Conservation (phyloP, 2,888 invertebrate species). For the Marasmarcha lunaedactyla region DNA sequence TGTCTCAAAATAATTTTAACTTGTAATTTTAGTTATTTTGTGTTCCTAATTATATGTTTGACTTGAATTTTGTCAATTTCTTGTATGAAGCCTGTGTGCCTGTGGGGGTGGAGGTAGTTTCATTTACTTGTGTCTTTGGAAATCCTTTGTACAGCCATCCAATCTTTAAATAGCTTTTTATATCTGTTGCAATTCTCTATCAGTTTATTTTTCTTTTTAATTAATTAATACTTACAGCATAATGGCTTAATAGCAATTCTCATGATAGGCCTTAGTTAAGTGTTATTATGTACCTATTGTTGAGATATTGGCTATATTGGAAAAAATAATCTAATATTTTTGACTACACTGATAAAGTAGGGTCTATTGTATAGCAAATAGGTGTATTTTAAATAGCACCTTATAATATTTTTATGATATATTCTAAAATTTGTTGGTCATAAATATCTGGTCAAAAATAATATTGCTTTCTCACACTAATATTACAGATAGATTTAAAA, state of each 20-base stretch:
- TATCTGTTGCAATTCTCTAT: slow-evolving; percentile 17
- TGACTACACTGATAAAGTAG: slow-evolving; percentile 25
- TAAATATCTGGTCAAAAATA: slow-evolving; percentile 35
- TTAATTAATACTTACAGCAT: slow-evolving; percentile 22
- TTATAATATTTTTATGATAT: slow-evolving; percentile 45
- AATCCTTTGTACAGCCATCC: slow-evolving; percentile 34
- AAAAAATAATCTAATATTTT: slow-evolving; percentile 24
- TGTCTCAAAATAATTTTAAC: slow-evolving; percentile 39
- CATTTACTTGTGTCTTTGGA: slow-evolving; percentile 44
- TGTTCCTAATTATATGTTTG: slow-evolving; percentile 47
- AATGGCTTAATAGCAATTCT: slow-evolving; percentile 30
- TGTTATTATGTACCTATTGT: slow-evolving; percentile 35
- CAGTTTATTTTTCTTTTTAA: background rate
- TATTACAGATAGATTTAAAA: slow-evolving; percentile 39
- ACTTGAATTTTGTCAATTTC: slow-evolving; percentile 26
- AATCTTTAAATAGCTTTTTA: slow-evolving; percentile 27
- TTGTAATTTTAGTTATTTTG: slow-evolving; percentile 31
- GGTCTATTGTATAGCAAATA: slow-evolving; percentile 25
- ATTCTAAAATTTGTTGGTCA: slow-evolving; percentile 43
- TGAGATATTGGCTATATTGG: slow-evolving; percentile 29
- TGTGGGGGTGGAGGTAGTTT: slow-evolving; percentile 7
- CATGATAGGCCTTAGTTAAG: slow-evolving; percentile 32
- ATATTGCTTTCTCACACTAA: slow-evolving; percentile 43
- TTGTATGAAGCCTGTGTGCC: slow-evolving; percentile 20
- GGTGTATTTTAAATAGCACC: slow-evolving; percentile 19